A percentile compares a stretch with the other conserved stretches of the same genome.
phyloP scores from a whole-genome alignment of 2,113 vertebrate species.

The Pelodiscus sinensis region DNA sequence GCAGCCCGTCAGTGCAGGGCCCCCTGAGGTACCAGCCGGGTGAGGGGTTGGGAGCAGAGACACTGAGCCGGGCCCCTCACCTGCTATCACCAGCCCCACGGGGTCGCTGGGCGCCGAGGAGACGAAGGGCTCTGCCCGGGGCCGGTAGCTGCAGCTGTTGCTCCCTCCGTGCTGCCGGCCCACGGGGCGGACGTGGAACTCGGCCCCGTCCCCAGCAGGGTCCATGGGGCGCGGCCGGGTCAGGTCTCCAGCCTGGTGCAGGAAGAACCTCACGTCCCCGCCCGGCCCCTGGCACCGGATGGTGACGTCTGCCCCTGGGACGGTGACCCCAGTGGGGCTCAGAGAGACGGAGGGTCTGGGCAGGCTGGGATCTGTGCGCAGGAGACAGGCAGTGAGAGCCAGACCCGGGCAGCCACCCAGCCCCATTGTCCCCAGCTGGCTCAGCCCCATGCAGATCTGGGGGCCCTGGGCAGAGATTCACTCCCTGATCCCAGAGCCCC shows the following conservation, averaged over 20 bases:
- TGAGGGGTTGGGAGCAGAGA: too few species aligned
- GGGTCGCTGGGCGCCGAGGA: not conserved
- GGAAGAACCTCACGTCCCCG: not conserved
- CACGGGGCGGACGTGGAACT: too few species aligned
- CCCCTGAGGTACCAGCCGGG: not conserved
- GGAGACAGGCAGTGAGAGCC: not conserved
- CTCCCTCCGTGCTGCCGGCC: rapidly evolving
- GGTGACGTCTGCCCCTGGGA: not conserved
- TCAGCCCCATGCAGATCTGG: not conserved
- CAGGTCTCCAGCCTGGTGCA: not conserved
- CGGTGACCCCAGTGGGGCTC: not conserved
- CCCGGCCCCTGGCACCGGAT: not conserved
- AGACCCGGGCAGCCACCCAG: too few species aligned
- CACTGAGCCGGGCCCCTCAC: not conserved
- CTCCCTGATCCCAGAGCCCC: too few species aligned
- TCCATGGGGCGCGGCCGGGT: rapidly evolving
- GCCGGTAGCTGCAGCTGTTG: conserved; percentile 52
- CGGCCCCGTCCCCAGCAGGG: too few species aligned
- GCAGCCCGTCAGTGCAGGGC: not conserved
- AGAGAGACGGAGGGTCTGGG: not conserved
- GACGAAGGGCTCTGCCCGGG: rapidly evolving
- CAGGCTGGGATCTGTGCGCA: not conserved
- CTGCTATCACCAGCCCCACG: not conserved
- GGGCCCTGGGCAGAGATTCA: not conserved
- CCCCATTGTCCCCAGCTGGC: rapidly evolving